Conservation (phyloP, 2,888 invertebrate species). For the Hylaea fasciaria region DNA sequence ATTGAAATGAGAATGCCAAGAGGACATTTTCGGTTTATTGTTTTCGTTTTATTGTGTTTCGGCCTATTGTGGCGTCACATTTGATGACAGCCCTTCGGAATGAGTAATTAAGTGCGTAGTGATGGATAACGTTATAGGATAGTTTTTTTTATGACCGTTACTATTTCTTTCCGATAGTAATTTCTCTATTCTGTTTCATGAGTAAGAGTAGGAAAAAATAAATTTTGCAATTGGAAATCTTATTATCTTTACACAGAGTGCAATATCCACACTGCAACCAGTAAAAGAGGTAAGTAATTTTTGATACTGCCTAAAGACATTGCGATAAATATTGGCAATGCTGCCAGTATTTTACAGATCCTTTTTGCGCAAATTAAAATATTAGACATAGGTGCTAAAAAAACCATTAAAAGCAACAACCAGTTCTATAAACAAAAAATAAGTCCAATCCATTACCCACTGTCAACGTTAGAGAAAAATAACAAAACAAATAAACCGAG, state of each 20-base stretch:
- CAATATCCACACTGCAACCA: too few species aligned
- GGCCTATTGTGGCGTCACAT: constrained; percentile 20
- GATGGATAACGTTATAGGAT: background rate
- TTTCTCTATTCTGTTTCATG: too few species aligned
- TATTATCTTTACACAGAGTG: too few species aligned
- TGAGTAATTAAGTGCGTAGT: constrained; percentile 23
- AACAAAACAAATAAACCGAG: constrained; percentile 32
- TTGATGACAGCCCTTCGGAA: constrained; percentile 18
- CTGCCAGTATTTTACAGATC: too few species aligned
- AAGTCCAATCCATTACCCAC: constrained; percentile 32
- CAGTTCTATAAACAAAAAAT: constrained; percentile 17
- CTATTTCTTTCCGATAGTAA: too few species aligned
- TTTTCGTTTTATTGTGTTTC: constrained; percentile 29
- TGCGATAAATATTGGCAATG: too few species aligned
- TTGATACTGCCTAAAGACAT: too few species aligned
- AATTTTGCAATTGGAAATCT: too few species aligned
- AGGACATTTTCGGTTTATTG: constrained; percentile 29
- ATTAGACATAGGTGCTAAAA: too few species aligned
- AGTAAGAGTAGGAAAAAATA: too few species aligned
- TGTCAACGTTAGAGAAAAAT: constrained; percentile 26
- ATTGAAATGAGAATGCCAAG: constrained; percentile 24
- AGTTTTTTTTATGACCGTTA: background rate
- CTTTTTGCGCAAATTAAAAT: too few species aligned
- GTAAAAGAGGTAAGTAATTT: too few species aligned
- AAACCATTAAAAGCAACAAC: constrained; percentile 4